Conservation (phyloP, 37 sponge, comb jelly and placozoan genomes). For the Dysidea cf. avara region DNA sequence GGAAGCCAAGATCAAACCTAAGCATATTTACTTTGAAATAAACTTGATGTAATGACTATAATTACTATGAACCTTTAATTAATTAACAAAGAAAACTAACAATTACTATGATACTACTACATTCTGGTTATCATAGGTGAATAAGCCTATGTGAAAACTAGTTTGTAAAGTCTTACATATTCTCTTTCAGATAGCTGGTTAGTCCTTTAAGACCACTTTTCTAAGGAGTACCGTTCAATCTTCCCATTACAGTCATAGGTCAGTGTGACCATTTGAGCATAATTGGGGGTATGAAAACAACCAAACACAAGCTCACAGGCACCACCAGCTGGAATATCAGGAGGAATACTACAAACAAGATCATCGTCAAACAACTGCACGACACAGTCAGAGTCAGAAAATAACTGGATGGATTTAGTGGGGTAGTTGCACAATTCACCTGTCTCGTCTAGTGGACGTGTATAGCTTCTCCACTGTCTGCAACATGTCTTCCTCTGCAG, state of each 20-base stretch:
- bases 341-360: neutral
- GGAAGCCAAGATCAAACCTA: no score
- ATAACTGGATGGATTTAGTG: neutral
- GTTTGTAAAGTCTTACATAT: no score
- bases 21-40: no score
- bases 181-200: no score
- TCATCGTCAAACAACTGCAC: conserved; percentile 1
- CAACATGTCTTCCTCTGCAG: neutral
- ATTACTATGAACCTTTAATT: no score
- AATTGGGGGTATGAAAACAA: neutral
- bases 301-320: neutral
- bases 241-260: neutral
- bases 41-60: no score
- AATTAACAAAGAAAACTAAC: no score
- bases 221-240: no score
- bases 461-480: neutral
- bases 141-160: no score
- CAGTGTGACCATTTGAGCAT: neutral
- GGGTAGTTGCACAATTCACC: neutral
- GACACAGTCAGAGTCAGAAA: neutral
- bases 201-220: no score
- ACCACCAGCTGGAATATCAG: neutral
- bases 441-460: neutral
- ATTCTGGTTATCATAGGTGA: no score
- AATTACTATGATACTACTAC: no score